Percentiles rank a stretch among this genome's conserved stretches.
Evolutionary conservation across 2,797 vertebrate genomes (phyloP).

Genomic region (Brachyalestes nurse): DNA sequence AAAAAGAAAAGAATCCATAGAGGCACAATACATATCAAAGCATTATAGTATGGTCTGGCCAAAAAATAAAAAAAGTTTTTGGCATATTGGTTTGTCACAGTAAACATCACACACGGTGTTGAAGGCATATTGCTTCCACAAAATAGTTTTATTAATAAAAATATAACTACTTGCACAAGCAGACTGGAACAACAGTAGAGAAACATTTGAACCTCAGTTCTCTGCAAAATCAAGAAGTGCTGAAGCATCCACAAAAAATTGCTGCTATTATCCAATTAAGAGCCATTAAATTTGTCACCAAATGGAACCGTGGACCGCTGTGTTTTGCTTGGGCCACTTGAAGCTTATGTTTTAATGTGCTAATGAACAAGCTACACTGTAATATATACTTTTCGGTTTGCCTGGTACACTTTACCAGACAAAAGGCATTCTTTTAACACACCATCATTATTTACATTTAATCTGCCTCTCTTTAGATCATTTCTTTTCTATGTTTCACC

Average conservation of each 20-base stretch:
- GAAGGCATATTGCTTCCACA: slow-evolving; percentile 72
- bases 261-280: slow-evolving; percentile 78
- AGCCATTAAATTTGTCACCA: slow-evolving; percentile 57
- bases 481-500: slow-evolving; percentile 37
- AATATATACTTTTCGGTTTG: slow-evolving; percentile 66
- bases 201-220: slow-evolving; percentile 77
- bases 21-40: too few relatives aligned
- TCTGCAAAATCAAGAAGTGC: slow-evolving; percentile 82
- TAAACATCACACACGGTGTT: slow-evolving; percentile 29
- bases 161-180: slow-evolving; percentile 87
- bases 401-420: slow-evolving; percentile 64
- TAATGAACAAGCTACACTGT: slow-evolving; percentile 75
- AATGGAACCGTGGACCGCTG: slow-evolving; percentile 62
- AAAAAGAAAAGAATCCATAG: too few relatives aligned
- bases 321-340: slow-evolving; percentile 71
- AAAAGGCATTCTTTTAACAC: slow-evolving; percentile 45
- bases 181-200: slow-evolving; percentile 82
- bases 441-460: slow-evolving; percentile 38
- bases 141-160: slow-evolving; percentile 88
- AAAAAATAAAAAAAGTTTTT: too few relatives aligned
- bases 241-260: slow-evolving; percentile 81
- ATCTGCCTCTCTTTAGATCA: slow-evolving; percentile 17
- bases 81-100: neutral
- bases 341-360: slow-evolving; percentile 74
- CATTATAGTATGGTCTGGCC: too few relatives aligned